phyloP scores from a whole-genome alignment of 2,888 invertebrate genomes.

The Brachyptera putata region DNA sequence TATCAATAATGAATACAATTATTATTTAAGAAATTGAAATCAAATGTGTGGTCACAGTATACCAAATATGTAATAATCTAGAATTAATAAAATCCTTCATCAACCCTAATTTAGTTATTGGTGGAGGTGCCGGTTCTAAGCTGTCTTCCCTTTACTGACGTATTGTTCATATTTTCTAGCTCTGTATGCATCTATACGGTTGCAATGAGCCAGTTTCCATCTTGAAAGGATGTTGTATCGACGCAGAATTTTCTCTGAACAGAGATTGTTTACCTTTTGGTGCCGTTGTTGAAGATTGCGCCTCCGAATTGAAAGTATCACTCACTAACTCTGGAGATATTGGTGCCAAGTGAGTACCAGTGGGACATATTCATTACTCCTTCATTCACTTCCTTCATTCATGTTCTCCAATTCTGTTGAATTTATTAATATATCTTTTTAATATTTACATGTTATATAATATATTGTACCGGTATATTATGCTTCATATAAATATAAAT shows the following conservation, averaged over 20 bases:
- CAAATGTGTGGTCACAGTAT: too few relatives aligned
- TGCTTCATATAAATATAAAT: too few relatives aligned
- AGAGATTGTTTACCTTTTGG: conserved; percentile 51
- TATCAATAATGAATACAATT: too few relatives aligned
- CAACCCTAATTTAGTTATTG: neutral
- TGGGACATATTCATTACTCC: neutral
- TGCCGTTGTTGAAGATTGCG: conserved; percentile 49
- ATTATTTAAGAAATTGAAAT: too few relatives aligned
- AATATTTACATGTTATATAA: too few relatives aligned
- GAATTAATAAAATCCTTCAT: neutral
- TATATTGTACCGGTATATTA: too few relatives aligned
- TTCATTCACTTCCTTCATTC: conserved; percentile 18
- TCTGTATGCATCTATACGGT: conserved; percentile 50
- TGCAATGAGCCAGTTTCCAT: conserved; percentile 49
- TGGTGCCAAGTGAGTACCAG: conserved; percentile 47
- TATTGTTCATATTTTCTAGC: conserved; percentile 41
- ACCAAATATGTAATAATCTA: neutral
- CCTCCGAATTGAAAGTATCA: conserved; percentile 45
- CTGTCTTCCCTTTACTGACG: too few relatives aligned
- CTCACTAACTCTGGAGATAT: conserved; percentile 54
- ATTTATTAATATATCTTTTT: too few relatives aligned
- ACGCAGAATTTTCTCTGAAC: conserved; percentile 49
- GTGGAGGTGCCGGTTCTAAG: too few relatives aligned
- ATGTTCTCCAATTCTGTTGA: too few relatives aligned
- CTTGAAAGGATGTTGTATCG: conserved; percentile 51